Evolutionary conservation across 2,888 invertebrate species (phyloP).

Genomic region (Machimus rusticus): DNA sequence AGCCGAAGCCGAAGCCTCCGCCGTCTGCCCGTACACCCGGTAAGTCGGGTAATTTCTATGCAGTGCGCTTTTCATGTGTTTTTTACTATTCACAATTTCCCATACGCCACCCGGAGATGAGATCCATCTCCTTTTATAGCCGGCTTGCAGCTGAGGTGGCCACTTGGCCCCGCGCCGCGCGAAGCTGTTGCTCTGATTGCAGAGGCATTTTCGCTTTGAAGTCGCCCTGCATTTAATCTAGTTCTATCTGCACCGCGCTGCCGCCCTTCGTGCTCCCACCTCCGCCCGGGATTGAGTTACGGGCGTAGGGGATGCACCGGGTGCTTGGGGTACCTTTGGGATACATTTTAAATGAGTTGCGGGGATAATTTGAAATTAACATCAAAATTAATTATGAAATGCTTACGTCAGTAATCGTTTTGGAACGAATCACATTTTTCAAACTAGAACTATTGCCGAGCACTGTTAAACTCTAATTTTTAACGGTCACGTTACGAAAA

Average conservation of each 20-base stretch:
- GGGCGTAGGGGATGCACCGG: not conserved
- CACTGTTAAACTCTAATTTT: not conserved
- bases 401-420: not conserved
- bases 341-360: not conserved
- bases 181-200: constrained; percentile 26
- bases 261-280: not conserved
- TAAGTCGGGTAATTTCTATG: not conserved
- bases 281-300: not conserved
- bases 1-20: not conserved
- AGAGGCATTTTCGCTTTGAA: constrained; percentile 22
- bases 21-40: not conserved
- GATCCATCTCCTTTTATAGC: not conserved
- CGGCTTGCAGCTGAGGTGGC: not conserved
- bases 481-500: not conserved
- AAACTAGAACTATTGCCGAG: not conserved
- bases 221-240: not conserved
- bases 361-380: not conserved
- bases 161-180: not conserved
- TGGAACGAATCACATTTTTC: not conserved
- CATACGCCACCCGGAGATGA: not conserved
- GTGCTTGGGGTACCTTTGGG: not conserved
- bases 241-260: constrained; percentile 5
- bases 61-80: constrained; percentile 5
- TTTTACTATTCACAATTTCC: not conserved
- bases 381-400: not conserved